These are phyloP conservation scores for Trachythela sp. DNA, from an alignment of 64 coral and sea anemone genomes.

Conservation along the genomic window DNA sequence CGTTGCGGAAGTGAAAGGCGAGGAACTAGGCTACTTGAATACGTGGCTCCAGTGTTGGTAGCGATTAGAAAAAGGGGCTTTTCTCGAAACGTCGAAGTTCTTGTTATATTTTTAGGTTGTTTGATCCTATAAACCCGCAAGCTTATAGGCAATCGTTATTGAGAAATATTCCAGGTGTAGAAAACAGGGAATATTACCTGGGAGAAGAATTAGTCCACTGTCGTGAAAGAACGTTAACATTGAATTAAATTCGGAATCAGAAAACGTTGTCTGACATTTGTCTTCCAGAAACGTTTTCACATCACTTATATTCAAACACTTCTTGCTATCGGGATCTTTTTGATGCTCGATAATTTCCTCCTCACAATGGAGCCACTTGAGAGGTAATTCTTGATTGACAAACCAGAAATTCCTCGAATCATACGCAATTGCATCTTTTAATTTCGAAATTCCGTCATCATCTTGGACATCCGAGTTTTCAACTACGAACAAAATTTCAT, in stretches of 20 bases:
- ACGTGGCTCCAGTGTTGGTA: too few relatives aligned
- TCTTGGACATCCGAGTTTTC: constrained; percentile 49
- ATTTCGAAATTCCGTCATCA: constrained; percentile 5
- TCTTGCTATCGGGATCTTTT: neutral
- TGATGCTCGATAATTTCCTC: constrained; percentile 52
- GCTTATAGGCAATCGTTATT: too few relatives aligned
- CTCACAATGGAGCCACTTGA: constrained; percentile 65
- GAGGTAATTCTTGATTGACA: constrained; percentile 50
- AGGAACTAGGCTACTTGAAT: too few relatives aligned
- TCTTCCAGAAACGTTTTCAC: constrained; percentile 29
- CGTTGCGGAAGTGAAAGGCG: too few relatives aligned
- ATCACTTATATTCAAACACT: neutral
- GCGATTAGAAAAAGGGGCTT: too few relatives aligned
- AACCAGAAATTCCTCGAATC: neutral
- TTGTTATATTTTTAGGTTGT: too few relatives aligned
- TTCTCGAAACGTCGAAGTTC: too few relatives aligned
- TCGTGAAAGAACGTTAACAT: constrained; percentile 75
- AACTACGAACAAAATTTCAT: constrained; percentile 43
- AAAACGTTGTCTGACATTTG: neutral
- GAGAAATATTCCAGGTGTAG: too few relatives aligned
- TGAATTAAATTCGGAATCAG: constrained; percentile 43
- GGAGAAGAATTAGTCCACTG: constrained; percentile 65
- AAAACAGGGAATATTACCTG: neutral
- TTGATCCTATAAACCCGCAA: too few relatives aligned
- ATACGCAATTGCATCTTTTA: constrained; percentile 47